Percentiles rank a stretch among this genome's conserved stretches.
phyloP scores from a whole-genome alignment of 2,888 invertebrate genomes.

The Sphecodes monilicornis region DNA sequence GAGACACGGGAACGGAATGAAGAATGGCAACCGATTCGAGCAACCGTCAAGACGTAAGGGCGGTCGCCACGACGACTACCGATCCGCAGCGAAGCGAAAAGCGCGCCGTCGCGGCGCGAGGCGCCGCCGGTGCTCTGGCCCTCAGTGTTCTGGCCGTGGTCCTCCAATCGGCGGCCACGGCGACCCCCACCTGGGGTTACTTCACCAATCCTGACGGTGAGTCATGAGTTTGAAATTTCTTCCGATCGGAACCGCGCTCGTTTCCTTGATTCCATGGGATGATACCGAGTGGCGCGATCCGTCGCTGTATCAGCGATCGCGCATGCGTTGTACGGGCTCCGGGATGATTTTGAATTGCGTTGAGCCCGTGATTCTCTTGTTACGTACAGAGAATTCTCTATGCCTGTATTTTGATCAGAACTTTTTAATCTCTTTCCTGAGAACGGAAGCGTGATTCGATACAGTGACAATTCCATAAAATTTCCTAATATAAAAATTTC shows the following conservation, averaged over 20 bases:
- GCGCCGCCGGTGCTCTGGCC: slow-evolving; percentile 80
- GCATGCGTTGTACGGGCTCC: not conserved
- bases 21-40: slow-evolving; percentile 84
- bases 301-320: not conserved
- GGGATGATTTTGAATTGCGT: not conserved
- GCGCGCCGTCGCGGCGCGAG: slow-evolving; percentile 83
- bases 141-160: slow-evolving; percentile 86
- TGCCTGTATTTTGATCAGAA: too few relatives aligned
- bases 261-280: slow-evolving; percentile 4
- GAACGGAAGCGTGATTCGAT: too few relatives aligned
- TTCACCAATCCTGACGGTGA: slow-evolving; percentile 90
- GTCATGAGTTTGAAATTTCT: slow-evolving; percentile 72
- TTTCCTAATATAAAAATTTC: too few relatives aligned
- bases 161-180: slow-evolving; percentile 93
- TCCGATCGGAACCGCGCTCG: slow-evolving; percentile 19
- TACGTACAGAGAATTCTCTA: too few relatives aligned
- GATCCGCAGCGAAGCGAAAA: slow-evolving; percentile 79
- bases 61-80: slow-evolving; percentile 80
- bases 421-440: too few relatives aligned
- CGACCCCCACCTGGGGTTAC: slow-evolving; percentile 94
- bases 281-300: not conserved
- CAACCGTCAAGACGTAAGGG: slow-evolving; percentile 80
- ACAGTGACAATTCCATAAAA: too few relatives aligned
- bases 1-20: slow-evolving; percentile 79
- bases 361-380: too few relatives aligned